A percentile compares a stretch with the other conserved stretches of the same genome.
Evolutionary conservation across 1,140 invertebrate genomes (phyloP).

Genomic region (Apolygus lucorum): DNA sequence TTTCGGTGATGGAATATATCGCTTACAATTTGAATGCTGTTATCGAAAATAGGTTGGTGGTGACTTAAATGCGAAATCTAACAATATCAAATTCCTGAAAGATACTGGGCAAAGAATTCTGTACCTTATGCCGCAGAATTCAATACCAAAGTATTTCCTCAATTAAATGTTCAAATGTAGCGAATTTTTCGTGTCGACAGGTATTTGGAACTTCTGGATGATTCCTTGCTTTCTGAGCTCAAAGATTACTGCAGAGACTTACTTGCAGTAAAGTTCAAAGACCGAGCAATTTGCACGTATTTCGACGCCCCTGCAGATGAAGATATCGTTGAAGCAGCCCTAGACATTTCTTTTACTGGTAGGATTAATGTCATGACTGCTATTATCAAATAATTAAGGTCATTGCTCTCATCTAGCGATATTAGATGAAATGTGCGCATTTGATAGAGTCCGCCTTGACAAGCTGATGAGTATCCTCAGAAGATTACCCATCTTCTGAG

Average conservation of each 20-base stretch:
- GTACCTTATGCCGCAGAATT: background rate
- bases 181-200: no score
- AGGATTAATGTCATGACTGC: no score
- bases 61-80: background rate
- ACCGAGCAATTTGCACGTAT: slow-evolving; percentile 53
- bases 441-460: no score
- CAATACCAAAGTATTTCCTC: background rate
- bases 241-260: slow-evolving; percentile 50
- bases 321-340: slow-evolving; percentile 43
- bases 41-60: slow-evolving; percentile 48
- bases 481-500: no score
- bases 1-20: slow-evolving; percentile 60
- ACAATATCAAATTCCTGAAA: background rate
- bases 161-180: background rate
- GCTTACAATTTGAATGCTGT: slow-evolving; percentile 54
- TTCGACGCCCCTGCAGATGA: slow-evolving; percentile 47
- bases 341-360: no score
- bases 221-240: slow-evolving; percentile 49
- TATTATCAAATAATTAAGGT: no score
- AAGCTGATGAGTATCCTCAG: no score
- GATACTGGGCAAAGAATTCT: background rate
- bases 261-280: slow-evolving; percentile 40
- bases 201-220: slow-evolving; percentile 48
- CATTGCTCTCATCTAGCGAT: no score
- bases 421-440: no score